phyloP scores from a whole-genome alignment of 2,888 invertebrate species.

The Pandemis corylana region DNA sequence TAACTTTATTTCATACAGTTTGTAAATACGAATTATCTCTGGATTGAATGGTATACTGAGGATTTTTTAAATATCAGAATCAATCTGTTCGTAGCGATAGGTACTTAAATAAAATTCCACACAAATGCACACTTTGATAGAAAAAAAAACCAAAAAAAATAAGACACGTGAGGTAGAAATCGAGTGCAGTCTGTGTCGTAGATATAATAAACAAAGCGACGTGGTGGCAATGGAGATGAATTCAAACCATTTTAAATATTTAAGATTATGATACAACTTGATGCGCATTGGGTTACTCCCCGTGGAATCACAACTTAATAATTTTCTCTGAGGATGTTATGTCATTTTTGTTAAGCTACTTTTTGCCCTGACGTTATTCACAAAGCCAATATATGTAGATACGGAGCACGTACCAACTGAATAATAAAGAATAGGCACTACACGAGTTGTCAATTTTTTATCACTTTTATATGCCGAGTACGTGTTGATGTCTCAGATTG shows the following conservation, averaged over 20 bases:
- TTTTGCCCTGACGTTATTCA: conserved; percentile 70
- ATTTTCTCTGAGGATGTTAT: conserved; percentile 83
- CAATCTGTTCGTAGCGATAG: no score
- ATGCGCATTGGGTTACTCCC: conserved; percentile 78
- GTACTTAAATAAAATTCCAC: no score
- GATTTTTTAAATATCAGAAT: no score
- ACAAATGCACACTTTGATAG: no score
- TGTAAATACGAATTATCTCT: no score
- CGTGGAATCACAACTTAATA: conserved; percentile 78
- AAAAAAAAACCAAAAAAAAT: not conserved
- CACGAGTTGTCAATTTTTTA: conserved; percentile 42
- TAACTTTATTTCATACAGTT: no score
- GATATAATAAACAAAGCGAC: not conserved
- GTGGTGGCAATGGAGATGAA: conserved; percentile 62
- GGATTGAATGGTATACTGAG: no score
- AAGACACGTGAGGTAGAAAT: not conserved
- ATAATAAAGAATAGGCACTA: conserved; percentile 53
- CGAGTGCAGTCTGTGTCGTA: not conserved
- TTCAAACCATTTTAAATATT: conserved; percentile 73
- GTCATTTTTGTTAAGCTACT: conserved; percentile 81
- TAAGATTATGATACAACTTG: conserved; percentile 79
- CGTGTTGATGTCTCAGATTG: conserved; percentile 40
- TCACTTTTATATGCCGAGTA: conserved; percentile 39
- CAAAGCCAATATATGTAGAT: conserved; percentile 73
- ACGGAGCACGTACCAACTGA: conserved; percentile 60